A percentile compares a stretch with the other conserved stretches of the same genome.
Evolutionary conservation across 2,113 vertebrate species (phyloP).

Genomic region (Todiramphus chloris): DNA sequence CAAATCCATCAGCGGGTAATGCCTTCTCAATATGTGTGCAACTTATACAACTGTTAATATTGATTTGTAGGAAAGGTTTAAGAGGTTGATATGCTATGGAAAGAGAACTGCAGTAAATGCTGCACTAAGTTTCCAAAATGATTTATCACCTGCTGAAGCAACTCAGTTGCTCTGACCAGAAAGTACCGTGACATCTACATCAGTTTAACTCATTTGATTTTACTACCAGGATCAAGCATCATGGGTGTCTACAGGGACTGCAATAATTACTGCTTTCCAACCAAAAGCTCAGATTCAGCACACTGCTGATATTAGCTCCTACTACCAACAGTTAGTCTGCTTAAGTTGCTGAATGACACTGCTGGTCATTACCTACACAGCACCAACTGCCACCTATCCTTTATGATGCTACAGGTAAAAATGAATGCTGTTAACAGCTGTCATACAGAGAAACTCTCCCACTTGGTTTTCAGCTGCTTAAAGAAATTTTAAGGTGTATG

Average conservation of each 20-base stretch:
- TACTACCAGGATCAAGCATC: background rate
- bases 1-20: constrained; percentile 66
- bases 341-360: background rate
- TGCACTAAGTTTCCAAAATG: background rate
- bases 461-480: background rate
- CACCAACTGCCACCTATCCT: background rate
- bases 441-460: background rate
- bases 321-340: background rate
- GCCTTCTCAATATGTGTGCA: constrained; percentile 48
- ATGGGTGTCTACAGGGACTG: background rate
- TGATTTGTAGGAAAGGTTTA: constrained; percentile 66
- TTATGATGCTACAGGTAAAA: background rate
- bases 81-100: constrained; percentile 25
- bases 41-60: constrained; percentile 65
- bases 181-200: background rate
- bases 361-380: background rate
- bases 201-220: background rate
- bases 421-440: background rate
- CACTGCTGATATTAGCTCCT: background rate
- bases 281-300: background rate
- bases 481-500: too few relatives aligned
- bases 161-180: background rate
- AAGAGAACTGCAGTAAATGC: constrained; percentile 13
- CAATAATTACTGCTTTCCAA: background rate
- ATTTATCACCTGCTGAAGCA: constrained; percentile 24